These are phyloP conservation scores for Ophion ventricosus DNA, from an alignment of 2,888 invertebrate species.

Conservation along the genomic window DNA sequence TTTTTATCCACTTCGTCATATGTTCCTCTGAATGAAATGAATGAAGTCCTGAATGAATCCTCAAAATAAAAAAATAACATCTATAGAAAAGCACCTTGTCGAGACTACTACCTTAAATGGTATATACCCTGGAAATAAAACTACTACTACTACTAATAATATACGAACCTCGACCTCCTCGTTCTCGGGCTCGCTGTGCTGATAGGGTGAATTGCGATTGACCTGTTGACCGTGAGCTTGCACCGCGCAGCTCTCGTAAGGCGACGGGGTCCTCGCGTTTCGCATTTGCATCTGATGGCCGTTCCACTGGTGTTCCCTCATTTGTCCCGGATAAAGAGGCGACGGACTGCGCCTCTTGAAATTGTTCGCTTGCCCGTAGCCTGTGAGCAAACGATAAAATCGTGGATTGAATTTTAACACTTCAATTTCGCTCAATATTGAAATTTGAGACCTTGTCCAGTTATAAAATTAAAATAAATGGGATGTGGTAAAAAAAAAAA, in stretches of 20 bases:
- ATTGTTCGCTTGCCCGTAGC: conserved; percentile 71
- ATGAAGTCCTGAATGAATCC: too few relatives aligned
- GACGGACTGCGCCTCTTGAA: conserved; percentile 80
- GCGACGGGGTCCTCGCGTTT: conserved; percentile 80
- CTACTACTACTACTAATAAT: too few relatives aligned
- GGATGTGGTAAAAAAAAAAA: too few relatives aligned
- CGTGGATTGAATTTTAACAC: neutral
- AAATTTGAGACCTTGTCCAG: too few relatives aligned
- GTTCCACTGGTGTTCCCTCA: conserved; percentile 77
- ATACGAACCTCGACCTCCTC: conserved; percentile 81
- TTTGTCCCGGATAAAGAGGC: conserved; percentile 75
- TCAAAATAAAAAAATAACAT: too few relatives aligned
- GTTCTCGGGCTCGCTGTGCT: conserved; percentile 77
- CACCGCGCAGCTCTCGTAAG: conserved; percentile 76
- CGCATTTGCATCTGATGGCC: conserved; percentile 73
- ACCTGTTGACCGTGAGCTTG: conserved; percentile 72
- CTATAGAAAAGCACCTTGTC: too few relatives aligned
- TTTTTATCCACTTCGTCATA: too few relatives aligned
- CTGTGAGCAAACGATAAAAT: conserved; percentile 58
- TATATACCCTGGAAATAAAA: too few relatives aligned
- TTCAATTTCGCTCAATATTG: neutral
- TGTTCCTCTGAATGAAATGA: too few relatives aligned
- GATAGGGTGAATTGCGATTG: conserved; percentile 76
- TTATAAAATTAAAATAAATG: too few relatives aligned
- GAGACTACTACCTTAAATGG: too few relatives aligned